A percentile compares a stretch with the other conserved stretches of the same genome.
Evolutionary conservation across 2,888 invertebrate species (phyloP).

Genomic region (Gisinianus flammeolus): DNA sequence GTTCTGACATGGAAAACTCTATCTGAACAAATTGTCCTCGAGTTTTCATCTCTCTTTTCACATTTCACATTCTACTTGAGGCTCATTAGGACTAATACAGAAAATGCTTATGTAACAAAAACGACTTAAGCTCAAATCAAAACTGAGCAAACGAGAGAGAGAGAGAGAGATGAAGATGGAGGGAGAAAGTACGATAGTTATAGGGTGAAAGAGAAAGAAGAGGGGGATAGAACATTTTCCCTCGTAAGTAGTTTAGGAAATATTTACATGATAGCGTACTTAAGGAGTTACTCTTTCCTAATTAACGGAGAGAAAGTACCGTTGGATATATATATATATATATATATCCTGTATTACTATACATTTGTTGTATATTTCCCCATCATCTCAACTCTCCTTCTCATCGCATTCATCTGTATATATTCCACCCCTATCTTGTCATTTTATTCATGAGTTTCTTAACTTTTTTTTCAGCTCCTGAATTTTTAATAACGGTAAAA

Average conservation of each 20-base stretch:
- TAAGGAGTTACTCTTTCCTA: constrained; percentile 21
- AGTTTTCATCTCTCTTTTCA: constrained; percentile 27
- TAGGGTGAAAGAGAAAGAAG: background rate
- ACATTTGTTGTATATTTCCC: background rate
- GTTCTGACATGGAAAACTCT: constrained; percentile 2
- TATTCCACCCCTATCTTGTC: background rate
- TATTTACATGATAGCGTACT: constrained; percentile 34
- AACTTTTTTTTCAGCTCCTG: background rate
- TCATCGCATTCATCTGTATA: background rate
- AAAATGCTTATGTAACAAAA: constrained; percentile 1
- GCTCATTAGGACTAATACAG: background rate
- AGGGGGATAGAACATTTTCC: background rate
- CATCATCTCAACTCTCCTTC: background rate
- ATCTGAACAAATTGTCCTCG: constrained; percentile 34
- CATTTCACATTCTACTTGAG: background rate
- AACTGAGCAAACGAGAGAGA: background rate
- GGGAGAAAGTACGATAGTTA: background rate
- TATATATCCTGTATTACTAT: too few relatives aligned
- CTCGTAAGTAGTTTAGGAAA: constrained; percentile 33
- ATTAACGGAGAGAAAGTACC: constrained; percentile 6
- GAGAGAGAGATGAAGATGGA: background rate
- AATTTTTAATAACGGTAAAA: background rate
- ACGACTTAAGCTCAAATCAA: background rate
- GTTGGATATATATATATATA: background rate
- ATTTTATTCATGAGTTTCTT: background rate